These are phyloP conservation scores for Leucozona laternaria DNA, from an alignment of 2,888 invertebrate species.

Conservation along the genomic window DNA sequence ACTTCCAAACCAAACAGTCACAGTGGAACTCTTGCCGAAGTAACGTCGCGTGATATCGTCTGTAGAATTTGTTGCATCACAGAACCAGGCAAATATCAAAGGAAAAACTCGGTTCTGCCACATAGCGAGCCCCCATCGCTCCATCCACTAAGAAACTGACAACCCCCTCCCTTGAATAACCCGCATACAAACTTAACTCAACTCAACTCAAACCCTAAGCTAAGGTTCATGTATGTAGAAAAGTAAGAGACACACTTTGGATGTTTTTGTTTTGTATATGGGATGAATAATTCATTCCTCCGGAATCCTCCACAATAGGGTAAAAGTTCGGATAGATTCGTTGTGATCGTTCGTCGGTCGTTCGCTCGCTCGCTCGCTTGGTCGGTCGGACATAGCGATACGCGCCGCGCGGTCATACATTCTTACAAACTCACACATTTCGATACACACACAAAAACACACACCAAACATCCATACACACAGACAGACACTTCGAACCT, in stretches of 20 bases:
- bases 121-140: background rate
- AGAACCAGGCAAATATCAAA: slow-evolving; percentile 27
- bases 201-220: slow-evolving; percentile 49
- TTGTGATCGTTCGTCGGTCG: slow-evolving; percentile 48
- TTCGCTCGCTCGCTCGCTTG: slow-evolving; percentile 25
- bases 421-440: background rate
- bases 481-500: background rate
- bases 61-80: slow-evolving; percentile 53
- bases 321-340: slow-evolving; percentile 37
- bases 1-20: slow-evolving; percentile 81
- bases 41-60: slow-evolving; percentile 81
- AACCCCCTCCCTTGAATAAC: slow-evolving; percentile 15
- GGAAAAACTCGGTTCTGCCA: slow-evolving; percentile 36
- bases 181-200: too few species aligned
- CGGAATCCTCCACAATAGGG: slow-evolving; percentile 30
- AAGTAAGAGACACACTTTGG: slow-evolving; percentile 23
- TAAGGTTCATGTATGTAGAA: slow-evolving; percentile 41
- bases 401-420: slow-evolving; percentile 49
- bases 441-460: slow-evolving; percentile 6
- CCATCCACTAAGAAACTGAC: background rate
- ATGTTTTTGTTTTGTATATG: slow-evolving; percentile 68
- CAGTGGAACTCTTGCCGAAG: slow-evolving; percentile 83
- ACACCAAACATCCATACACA: background rate
- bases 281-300: slow-evolving; percentile 71
- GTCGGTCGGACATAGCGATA: slow-evolving; percentile 50